phyloP scores from a whole-genome alignment of 2,888 invertebrate species.

The Drosophila mettleri region DNA sequence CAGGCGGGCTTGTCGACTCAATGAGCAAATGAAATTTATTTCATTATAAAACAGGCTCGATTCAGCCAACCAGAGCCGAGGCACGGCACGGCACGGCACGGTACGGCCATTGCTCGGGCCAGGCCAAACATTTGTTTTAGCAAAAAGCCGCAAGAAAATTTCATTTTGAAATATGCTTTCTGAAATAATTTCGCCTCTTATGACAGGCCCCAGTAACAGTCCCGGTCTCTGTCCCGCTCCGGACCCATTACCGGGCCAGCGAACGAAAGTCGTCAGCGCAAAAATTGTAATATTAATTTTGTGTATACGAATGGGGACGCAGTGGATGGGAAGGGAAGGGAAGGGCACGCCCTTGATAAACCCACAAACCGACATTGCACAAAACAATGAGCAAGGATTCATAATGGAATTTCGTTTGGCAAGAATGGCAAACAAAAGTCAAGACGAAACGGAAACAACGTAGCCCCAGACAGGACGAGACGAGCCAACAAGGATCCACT shows the following conservation, averaged over 20 bases:
- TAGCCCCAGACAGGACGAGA: slow-evolving; percentile 11
- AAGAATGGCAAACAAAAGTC: slow-evolving; percentile 62
- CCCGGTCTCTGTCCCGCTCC: neutral
- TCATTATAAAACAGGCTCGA: slow-evolving; percentile 68
- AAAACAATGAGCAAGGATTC: slow-evolving; percentile 77
- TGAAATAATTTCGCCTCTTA: slow-evolving; percentile 76
- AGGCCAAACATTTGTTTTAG: slow-evolving; percentile 77
- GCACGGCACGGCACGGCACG: neutral
- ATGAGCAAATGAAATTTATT: slow-evolving; percentile 80
- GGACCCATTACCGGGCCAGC: slow-evolving; percentile 38
- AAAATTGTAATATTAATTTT: slow-evolving; percentile 81
- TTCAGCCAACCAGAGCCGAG: slow-evolving; percentile 4
- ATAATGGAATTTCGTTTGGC: slow-evolving; percentile 75
- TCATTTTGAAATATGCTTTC: slow-evolving; percentile 79
- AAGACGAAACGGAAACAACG: slow-evolving; percentile 68
- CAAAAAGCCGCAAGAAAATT: slow-evolving; percentile 75
- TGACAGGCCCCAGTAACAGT: slow-evolving; percentile 24
- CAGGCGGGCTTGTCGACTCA: slow-evolving; percentile 65
- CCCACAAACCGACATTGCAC: slow-evolving; percentile 66
- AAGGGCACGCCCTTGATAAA: slow-evolving; percentile 56
- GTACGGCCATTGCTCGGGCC: slow-evolving; percentile 25
- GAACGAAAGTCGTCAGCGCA: slow-evolving; percentile 49
- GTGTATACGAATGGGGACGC: slow-evolving; percentile 43
- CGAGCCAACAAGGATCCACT: slow-evolving; percentile 5
- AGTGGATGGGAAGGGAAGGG: slow-evolving; percentile 5